These are phyloP conservation scores for Garra rufa DNA, from an alignment of 2,113 vertebrate species.

Conservation along the genomic window DNA sequence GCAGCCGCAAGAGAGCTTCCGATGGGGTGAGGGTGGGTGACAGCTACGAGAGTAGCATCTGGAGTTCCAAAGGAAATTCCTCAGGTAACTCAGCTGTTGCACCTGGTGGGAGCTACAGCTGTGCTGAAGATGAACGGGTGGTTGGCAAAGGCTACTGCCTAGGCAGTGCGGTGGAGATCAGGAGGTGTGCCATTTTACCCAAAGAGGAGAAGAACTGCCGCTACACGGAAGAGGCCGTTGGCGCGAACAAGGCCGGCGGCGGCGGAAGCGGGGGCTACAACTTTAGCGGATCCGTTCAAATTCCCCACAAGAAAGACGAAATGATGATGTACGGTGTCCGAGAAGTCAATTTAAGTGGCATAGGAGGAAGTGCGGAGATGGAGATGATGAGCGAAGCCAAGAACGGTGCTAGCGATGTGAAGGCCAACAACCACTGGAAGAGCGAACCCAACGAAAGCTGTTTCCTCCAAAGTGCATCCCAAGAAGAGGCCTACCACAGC, in stretches of 20 bases:
- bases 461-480: conserved; percentile 69
- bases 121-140: conserved; percentile 74
- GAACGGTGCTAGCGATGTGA: conserved; percentile 65
- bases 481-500: conserved; percentile 75
- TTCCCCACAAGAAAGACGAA: conserved; percentile 78
- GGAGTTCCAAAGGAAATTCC: conserved; percentile 80
- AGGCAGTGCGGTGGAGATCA: conserved; percentile 74
- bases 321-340: conserved; percentile 78
- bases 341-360: conserved; percentile 68
- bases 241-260: conserved; percentile 67
- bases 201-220: conserved; percentile 80
- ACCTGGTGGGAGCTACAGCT: conserved; percentile 71
- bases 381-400: conserved; percentile 70
- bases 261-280: conserved; percentile 70
- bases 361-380: conserved; percentile 63
- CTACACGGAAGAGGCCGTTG: conserved; percentile 72
- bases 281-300: conserved; percentile 72
- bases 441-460: conserved; percentile 66
- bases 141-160: conserved; percentile 77
- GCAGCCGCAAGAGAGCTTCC: conserved; percentile 75
- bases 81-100: conserved; percentile 76
- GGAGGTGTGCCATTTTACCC: conserved; percentile 73
- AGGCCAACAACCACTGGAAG: conserved; percentile 75
- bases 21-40: conserved; percentile 74
- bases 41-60: conserved; percentile 74